These are phyloP conservation scores for Macropus fuliginosus DNA, from an alignment of 2,797 vertebrate species.

Conservation along the genomic window DNA sequence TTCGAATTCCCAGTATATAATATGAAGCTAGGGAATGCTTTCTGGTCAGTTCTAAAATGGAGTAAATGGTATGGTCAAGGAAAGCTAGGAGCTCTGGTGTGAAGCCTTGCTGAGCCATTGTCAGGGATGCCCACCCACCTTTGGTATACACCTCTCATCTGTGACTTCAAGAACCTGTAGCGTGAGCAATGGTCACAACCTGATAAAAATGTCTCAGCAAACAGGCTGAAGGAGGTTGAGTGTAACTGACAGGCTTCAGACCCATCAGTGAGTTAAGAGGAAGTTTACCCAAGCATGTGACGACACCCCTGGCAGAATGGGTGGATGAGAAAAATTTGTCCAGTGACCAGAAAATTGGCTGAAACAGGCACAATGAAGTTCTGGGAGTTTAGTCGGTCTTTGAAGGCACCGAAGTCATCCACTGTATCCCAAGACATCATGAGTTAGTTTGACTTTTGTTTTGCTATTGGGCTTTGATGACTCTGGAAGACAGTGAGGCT, in stretches of 20 bases:
- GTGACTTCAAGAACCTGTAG: neutral
- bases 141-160: neutral
- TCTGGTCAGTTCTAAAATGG: no score
- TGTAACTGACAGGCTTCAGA: neutral
- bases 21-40: no score
- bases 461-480: neutral
- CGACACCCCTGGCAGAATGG: neutral
- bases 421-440: no score
- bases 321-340: neutral
- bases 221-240: neutral
- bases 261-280: no score
- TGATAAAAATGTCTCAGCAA: neutral
- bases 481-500: neutral
- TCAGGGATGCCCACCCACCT: neutral
- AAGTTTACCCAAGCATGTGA: neutral
- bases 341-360: neutral
- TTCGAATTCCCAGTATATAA: no score
- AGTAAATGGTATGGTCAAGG: rapidly evolving
- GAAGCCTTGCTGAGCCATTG: neutral
- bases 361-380: neutral
- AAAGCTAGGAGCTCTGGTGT: neutral
- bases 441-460: neutral
- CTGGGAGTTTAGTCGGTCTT: neutral
- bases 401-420: no score
- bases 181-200: neutral